Conservation (phyloP, 64 coral and sea anemone species). For the Hydrozoanthus tunicans region DNA sequence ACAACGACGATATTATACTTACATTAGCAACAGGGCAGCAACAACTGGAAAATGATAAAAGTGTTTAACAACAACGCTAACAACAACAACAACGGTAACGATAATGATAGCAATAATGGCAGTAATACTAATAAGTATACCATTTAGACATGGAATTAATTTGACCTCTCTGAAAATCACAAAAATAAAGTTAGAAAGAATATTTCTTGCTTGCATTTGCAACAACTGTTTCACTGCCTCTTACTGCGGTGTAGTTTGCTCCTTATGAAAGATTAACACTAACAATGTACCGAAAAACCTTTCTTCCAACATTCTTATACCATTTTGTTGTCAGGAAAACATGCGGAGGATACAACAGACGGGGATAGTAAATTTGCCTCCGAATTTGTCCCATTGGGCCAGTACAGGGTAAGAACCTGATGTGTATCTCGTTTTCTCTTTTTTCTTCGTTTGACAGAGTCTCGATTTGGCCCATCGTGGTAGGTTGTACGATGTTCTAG, state of each 20-base stretch:
- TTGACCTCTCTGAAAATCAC: not conserved
- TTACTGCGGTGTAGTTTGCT: too few relatives aligned
- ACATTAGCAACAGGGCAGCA: too few relatives aligned
- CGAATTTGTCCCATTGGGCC: slow-evolving; percentile 39
- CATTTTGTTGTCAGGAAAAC: slow-evolving; percentile 18
- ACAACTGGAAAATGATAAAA: too few relatives aligned
- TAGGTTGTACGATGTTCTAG: too few relatives aligned
- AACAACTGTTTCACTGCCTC: not conserved
- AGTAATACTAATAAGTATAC: not conserved
- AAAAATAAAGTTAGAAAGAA: not conserved
- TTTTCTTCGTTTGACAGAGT: too few relatives aligned
- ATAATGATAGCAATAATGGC: not conserved
- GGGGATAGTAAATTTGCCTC: slow-evolving; percentile 45
- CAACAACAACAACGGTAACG: not conserved
- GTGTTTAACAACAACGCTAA: too few relatives aligned
- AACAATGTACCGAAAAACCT: too few relatives aligned
- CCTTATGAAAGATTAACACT: too few relatives aligned
- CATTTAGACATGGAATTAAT: not conserved
- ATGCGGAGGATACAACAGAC: slow-evolving; percentile 24
- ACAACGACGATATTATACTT: not conserved
- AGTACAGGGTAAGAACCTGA: slow-evolving; percentile 38
- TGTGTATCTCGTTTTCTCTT: not conserved
- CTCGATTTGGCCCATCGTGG: too few relatives aligned
- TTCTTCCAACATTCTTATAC: too few relatives aligned
- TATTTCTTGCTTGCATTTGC: not conserved